Evolutionary conservation across 2,113 vertebrate genomes (phyloP).

Genomic region (Podiceps cristatus): DNA sequence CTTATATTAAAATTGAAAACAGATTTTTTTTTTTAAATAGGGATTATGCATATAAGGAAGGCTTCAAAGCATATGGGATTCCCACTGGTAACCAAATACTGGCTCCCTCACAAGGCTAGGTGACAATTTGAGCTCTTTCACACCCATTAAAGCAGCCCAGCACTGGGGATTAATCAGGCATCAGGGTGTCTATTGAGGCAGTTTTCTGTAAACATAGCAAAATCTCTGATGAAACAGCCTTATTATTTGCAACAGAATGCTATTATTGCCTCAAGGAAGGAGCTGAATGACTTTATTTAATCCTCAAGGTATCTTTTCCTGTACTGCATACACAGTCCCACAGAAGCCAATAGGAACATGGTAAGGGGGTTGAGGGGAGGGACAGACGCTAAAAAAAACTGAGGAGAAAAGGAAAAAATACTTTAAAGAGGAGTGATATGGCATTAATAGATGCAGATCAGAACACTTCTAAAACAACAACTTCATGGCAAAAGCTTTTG

Average conservation of each 20-base stretch:
- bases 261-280: not conserved
- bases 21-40: not conserved
- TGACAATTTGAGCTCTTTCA: not conserved
- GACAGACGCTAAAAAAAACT: not conserved
- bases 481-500: not conserved
- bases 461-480: not conserved
- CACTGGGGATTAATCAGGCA: not conserved
- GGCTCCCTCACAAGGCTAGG: not conserved
- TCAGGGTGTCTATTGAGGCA: not conserved
- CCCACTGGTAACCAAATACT: not conserved
- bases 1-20: not conserved
- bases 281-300: not conserved
- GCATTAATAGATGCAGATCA: not conserved
- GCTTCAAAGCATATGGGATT: not conserved
- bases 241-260: not conserved
- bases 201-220: not conserved
- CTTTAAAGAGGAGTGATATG: not conserved
- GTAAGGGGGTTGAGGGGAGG: not conserved
- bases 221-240: not conserved
- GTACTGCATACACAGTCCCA: not conserved
- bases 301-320: not conserved
- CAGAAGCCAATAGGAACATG: not conserved
- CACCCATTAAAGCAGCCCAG: not conserved
- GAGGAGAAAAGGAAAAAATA: not conserved
- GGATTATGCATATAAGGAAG: not conserved